Conservation (phyloP, 2,113 vertebrate genomes). For the Ictalurus furcatus region DNA sequence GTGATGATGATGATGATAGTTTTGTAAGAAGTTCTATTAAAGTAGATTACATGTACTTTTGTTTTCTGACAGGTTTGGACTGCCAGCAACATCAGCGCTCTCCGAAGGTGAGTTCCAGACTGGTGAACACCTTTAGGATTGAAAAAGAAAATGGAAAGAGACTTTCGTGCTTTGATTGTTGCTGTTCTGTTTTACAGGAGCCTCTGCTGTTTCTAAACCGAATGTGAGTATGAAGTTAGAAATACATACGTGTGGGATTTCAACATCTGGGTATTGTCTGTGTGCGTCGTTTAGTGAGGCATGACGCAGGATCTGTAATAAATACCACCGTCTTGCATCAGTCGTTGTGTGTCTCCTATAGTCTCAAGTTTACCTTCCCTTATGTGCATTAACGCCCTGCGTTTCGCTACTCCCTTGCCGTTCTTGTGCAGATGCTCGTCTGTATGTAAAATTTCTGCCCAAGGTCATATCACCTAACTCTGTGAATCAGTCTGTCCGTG, state of each 20-base stretch:
- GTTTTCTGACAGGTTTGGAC: constrained; percentile 46
- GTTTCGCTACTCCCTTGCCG: background rate
- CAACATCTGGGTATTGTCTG: too few relatives aligned
- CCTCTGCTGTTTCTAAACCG: constrained; percentile 44
- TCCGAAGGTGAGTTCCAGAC: constrained; percentile 71
- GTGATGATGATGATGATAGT: background rate
- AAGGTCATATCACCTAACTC: background rate
- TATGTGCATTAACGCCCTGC: background rate
- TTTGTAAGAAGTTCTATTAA: background rate
- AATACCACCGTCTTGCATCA: background rate
- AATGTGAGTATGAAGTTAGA: constrained; percentile 49
- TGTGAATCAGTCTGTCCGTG: background rate
- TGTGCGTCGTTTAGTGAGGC: background rate
- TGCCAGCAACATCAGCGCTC: constrained; percentile 50
- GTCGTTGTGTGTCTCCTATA: background rate
- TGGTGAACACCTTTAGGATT: background rate
- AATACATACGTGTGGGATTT: background rate
- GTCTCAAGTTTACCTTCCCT: background rate
- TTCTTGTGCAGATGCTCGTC: background rate
- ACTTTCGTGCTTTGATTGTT: background rate
- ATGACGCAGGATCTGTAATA: background rate
- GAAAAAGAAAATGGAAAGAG: too few relatives aligned
- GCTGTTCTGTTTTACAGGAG: constrained; percentile 45
- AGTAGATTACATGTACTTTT: constrained; percentile 12
- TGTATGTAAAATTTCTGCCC: background rate